Conservation (phyloP, 2,113 vertebrate genomes). For the Lontra canadensis region DNA sequence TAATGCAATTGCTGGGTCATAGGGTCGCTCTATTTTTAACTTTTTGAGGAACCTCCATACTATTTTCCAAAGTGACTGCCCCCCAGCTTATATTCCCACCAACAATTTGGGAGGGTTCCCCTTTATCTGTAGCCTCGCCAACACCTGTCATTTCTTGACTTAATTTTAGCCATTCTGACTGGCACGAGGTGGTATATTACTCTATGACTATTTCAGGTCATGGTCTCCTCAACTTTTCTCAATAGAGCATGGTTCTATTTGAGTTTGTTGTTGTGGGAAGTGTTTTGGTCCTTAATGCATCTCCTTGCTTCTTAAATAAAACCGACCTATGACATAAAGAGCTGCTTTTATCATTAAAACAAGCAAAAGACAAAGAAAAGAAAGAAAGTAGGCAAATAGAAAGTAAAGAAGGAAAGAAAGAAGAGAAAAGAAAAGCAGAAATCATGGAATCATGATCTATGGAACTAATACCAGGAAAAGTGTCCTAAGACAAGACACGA, state of each 20-base stretch:
- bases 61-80: too few species aligned
- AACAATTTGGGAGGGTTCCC: too few species aligned
- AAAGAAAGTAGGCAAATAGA: background rate
- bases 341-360: background rate
- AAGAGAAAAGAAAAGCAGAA: background rate
- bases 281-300: background rate
- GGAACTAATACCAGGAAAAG: background rate
- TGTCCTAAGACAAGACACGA: background rate
- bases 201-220: background rate
- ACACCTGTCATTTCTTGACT: too few species aligned
- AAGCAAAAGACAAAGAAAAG: background rate
- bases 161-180: too few species aligned
- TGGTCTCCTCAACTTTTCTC: background rate
- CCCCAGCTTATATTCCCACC: too few species aligned
- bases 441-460: background rate
- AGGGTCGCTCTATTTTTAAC: too few species aligned
- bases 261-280: fast-evolving
- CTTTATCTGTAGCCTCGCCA: too few species aligned
- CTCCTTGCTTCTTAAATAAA: background rate
- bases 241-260: background rate
- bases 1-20: too few species aligned
- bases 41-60: too few species aligned
- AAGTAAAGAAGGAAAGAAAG: background rate
- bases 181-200: too few species aligned
- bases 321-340: background rate